Base-by-base conservation (phyloP, 2,113 vertebrate genomes). In the Odocoileus hemionus region DNA sequence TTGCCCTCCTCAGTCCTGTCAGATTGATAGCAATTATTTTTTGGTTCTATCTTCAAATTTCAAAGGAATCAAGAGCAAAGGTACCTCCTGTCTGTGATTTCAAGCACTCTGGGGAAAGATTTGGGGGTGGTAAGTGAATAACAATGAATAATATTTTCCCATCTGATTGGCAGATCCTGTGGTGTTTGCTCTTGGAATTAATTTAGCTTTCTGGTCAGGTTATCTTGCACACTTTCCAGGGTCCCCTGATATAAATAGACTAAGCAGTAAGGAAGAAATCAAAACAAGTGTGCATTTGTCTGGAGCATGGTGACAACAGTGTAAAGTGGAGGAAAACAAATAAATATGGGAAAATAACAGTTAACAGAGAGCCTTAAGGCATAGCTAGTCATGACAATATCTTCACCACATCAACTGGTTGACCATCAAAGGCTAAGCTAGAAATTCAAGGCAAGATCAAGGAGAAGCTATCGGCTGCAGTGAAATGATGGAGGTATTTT, bases 171-270 rank as follows among this genome's bases (percentile, higher is more conserved):
- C 54, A 92, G 50, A 86, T 78, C 86, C 4, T 86, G 91, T 93
- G 96, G 97, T 98, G 85, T 94, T 98, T 98, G 96, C 88, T 57
- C 39, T 98, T 98, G 96, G 76, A 98, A 98, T 96, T 89, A 89
- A 97, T 97, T 98, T 98, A 95, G 91, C 95, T 98, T 98, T 98
- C 98, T 97, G 17, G 2, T 64, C 97, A 98, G 98, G 98, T 98
- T 98, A 98, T 98, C 98, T 96, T 97, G 97, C 98, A 99, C 98
- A 97, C 96, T 98, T 98, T 98, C 96, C 96, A 98, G 97, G 97
- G 98, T 97, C 97, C 86, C 95, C 97, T 67, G 97, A 95, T 98
- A 89, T 96, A 98, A 98, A 86, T 76, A 98, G 97, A 97, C 79
- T 55, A 97, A 96, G 97, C 90, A 39, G 47, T 95, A 61, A 98